Evolutionary conservation across 2,888 invertebrate species (phyloP), one percentile per base, ranked within the genome.

Genomic region (Napeogenes sylphis): DNA sequence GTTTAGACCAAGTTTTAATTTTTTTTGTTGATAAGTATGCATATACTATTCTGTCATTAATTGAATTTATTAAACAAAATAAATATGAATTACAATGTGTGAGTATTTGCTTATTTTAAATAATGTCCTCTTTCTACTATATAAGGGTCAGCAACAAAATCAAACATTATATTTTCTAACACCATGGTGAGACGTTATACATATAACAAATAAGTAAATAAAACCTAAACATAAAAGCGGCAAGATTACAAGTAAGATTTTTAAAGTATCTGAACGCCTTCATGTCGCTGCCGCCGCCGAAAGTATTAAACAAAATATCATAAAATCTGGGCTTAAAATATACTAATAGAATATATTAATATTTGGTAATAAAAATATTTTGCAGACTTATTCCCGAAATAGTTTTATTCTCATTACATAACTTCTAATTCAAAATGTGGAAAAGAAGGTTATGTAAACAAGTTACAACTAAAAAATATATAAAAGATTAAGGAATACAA

Each of bases 351-450:
- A 2, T 21, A 30, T 30, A 51, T 10, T 21, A 2, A 51, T 30
- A 51, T 30, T 51, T 30, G n/a, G 13, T 42, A 56, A 62, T 55
- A 42, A 38, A 55, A 35, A 58, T 14, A 64, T 56, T 55, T 38
- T 38, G 55, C 38, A 45, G 59, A 61, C 56, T 71, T 64, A 70
- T 58, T 74, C 75, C 72, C 68, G 72, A 78, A 82, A 82, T 76
- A 81, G 71, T 73, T 77, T 76, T 73, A 80, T 75, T 79, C 79
- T 75, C 68, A 73, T 75, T 78, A 77, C 77, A 77, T 78, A 78
- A 78, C 77, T 68, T 65, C 66, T 62, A 70, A 70, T 67, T 70
- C 68, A 74, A 75, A 73, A 77, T 72, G 73, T 75, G 72, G 59
- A 62, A 56, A 65, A 55, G 63, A 68, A 75, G 75, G 75, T 77